A percentile compares a stretch with the other conserved stretches of the same genome.
Evolutionary conservation across 2,888 invertebrate species (phyloP).

Genomic region (Gisinianus flammeolus): DNA sequence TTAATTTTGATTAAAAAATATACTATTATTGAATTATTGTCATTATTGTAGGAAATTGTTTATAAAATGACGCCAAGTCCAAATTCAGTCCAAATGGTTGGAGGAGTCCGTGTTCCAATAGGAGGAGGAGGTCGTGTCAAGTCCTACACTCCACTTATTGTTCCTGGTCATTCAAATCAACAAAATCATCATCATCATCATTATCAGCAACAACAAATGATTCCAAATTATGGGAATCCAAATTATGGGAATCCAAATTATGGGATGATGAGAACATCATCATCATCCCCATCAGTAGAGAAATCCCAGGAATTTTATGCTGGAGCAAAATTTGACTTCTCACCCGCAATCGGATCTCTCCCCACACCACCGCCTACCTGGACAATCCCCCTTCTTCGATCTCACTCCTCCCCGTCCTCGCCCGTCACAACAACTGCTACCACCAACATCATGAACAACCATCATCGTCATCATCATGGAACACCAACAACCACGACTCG

Average conservation of each 20-base stretch:
- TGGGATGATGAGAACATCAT: too few species aligned
- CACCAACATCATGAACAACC: too few species aligned
- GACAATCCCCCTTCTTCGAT: conserved; percentile 46
- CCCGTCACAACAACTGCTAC: conserved; percentile 24
- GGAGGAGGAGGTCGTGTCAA: conserved; percentile 22
- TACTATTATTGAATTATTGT: not conserved
- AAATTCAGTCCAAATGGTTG: not conserved
- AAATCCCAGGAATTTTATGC: conserved; percentile 48
- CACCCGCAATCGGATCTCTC: conserved; percentile 49
- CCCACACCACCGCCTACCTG: conserved; percentile 56
- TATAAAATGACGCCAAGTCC: not conserved
- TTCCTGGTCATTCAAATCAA: conserved; percentile 15
- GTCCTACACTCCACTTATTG: conserved; percentile 26
- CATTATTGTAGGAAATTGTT: not conserved
- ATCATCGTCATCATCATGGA: not conserved
- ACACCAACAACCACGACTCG: too few species aligned
- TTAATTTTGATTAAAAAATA: too few species aligned
- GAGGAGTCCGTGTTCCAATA: too few species aligned
- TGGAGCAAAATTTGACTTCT: conserved; percentile 57
- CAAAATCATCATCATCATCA: not conserved
- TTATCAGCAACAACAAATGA: not conserved
- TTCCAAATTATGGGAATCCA: too few species aligned
- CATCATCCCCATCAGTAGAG: conserved; percentile 5
- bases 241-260: too few species aligned
- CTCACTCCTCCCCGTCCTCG: conserved; percentile 38